Conservation (phyloP, 2,113 vertebrate species). For the Haplotaxodon microlepis region DNA sequence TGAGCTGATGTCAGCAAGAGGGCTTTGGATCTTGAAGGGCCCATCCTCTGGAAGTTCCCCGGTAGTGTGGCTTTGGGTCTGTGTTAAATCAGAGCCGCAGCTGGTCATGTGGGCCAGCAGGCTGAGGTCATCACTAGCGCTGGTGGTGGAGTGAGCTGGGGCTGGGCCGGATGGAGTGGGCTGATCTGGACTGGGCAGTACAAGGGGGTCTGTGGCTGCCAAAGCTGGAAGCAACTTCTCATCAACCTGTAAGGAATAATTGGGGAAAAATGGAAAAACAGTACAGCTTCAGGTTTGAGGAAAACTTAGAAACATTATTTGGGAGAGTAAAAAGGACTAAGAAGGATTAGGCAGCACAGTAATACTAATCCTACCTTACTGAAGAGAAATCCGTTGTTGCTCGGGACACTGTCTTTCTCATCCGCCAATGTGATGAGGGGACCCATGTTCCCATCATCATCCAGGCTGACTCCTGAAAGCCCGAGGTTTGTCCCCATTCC, state of each 20-base stretch:
- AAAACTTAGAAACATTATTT: not conserved
- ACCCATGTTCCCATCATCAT: conserved; percentile 85
- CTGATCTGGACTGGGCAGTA: conserved; percentile 81
- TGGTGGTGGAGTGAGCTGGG: conserved; percentile 66
- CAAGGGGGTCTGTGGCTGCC: conserved; percentile 82
- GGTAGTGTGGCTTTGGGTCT: conserved; percentile 77
- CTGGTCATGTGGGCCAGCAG: conserved; percentile 91
- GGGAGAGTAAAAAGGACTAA: not conserved
- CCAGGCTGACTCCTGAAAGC: conserved; percentile 51
- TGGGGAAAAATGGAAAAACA: not conserved
- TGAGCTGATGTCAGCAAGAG: conserved; percentile 83
- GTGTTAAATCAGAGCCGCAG: conserved; percentile 80
- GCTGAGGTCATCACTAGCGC: conserved; percentile 89
- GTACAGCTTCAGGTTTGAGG: not conserved
- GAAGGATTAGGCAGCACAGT: not conserved
- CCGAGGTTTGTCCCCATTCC: conserved; percentile 40
- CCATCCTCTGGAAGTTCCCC: conserved; percentile 72
- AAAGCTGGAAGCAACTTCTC: conserved; percentile 94
- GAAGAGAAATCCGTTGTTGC: conserved; percentile 91
- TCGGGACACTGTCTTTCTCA: conserved; percentile 91
- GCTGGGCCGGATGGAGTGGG: conserved; percentile 60
- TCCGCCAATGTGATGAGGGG: conserved; percentile 95
- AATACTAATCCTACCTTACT: conserved; percentile 77
- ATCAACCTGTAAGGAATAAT: conserved; percentile 66
- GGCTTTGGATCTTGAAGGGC: conserved; percentile 71